phyloP scores from a whole-genome alignment of 2,888 invertebrate genomes.

The Tinea trinotella region DNA sequence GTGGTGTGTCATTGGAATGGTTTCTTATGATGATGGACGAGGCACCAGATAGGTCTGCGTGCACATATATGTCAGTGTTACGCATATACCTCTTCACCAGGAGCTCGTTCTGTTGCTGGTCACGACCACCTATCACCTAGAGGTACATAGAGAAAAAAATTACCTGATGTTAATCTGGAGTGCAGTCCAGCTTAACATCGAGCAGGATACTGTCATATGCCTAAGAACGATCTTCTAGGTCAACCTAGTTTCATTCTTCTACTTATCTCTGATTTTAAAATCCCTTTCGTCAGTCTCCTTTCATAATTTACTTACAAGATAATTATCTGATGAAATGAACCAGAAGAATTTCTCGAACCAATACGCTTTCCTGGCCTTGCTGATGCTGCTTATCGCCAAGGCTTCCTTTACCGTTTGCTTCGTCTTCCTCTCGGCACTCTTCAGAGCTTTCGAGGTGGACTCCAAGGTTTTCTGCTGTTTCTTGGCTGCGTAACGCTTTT shows the following conservation, averaged over 20 bases:
- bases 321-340: slow-evolving; percentile 98
- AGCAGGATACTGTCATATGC: no score
- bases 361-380: slow-evolving; percentile 93
- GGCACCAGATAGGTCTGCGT: slow-evolving; percentile 95
- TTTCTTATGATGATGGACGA: slow-evolving; percentile 94
- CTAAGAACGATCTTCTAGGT: no score
- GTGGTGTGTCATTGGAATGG: slow-evolving; percentile 72
- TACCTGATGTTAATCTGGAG: no score
- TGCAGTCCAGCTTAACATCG: no score
- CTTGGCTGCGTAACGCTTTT: slow-evolving; percentile 89
- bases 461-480: slow-evolving; percentile 97
- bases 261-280: no score
- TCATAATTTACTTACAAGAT: slow-evolving; percentile 73
- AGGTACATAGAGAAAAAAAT: no score
- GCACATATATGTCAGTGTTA: slow-evolving; percentile 92
- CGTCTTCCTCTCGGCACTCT: slow-evolving; percentile 95
- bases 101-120: slow-evolving; percentile 98
- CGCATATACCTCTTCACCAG: slow-evolving; percentile 95
- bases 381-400: slow-evolving; percentile 91
- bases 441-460: slow-evolving; percentile 93
- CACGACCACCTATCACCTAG: slow-evolving; percentile 94
- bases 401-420: slow-evolving; percentile 95
- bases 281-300: no score
- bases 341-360: slow-evolving; percentile 99
- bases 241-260: no score